Evolutionary conservation across 2,113 vertebrate species (phyloP).

Genomic region (Muntiacus reevesi): DNA sequence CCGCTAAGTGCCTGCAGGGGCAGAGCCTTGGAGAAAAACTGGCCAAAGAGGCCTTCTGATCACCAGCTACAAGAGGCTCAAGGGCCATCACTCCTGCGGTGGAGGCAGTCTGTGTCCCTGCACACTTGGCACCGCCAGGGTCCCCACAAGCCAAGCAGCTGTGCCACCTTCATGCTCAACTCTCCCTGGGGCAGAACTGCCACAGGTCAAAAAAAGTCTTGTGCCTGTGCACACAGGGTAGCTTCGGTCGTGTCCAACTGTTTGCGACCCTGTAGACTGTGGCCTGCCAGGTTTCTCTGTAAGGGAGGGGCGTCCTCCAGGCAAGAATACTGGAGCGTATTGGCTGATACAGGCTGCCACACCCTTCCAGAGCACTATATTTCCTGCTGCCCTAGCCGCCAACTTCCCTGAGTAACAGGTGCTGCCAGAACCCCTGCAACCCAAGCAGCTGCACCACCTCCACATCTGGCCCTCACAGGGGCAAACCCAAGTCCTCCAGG

Average conservation of each 20-base stretch:
- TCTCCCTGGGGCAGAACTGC: neutral
- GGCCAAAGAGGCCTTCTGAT: neutral
- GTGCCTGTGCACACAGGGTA: neutral
- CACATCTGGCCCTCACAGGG: neutral
- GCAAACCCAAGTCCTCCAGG: neutral
- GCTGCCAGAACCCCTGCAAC: neutral
- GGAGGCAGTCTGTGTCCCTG: neutral
- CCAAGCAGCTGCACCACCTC: neutral
- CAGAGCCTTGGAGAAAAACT: neutral
- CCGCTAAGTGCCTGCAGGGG: neutral
- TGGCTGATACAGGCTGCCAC: neutral
- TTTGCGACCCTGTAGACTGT: neutral
- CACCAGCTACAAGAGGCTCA: neutral
- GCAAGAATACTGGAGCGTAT: neutral
- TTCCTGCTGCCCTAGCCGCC: neutral
- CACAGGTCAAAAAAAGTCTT: neutral
- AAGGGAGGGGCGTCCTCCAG: accelerated
- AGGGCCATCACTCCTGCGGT: neutral
- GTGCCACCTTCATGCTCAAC: neutral
- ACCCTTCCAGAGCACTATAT: neutral
- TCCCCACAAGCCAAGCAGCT: neutral
- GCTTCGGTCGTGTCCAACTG: neutral
- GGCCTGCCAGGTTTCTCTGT: neutral
- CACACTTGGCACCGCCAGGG: neutral
- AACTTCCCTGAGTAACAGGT: neutral